These are phyloP conservation scores for Lithophane leautieri DNA, from an alignment of 2,888 invertebrate species.

Conservation along the genomic window DNA sequence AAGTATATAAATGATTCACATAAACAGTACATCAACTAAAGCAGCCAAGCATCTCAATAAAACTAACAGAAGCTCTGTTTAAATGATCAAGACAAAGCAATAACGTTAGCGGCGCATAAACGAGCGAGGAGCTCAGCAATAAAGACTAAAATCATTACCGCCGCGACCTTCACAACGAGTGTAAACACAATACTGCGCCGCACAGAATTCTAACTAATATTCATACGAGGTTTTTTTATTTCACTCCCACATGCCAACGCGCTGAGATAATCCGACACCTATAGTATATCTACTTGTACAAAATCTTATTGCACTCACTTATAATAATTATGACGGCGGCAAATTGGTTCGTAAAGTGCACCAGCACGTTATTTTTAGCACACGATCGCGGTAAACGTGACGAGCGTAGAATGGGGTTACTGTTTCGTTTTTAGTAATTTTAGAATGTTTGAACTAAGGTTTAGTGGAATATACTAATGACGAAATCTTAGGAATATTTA, in stretches of 20 bases:
- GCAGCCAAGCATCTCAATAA: slow-evolving; percentile 32
- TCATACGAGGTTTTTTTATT: slow-evolving; percentile 52
- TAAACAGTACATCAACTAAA: slow-evolving; percentile 23
- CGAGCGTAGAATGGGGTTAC: slow-evolving; percentile 45
- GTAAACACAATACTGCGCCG: slow-evolving; percentile 64
- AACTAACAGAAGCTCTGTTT: slow-evolving; percentile 46
- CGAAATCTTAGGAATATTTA: slow-evolving; percentile 13
- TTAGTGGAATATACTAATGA: slow-evolving; percentile 7
- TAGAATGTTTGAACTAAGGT: slow-evolving; percentile 35
- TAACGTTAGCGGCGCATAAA: slow-evolving; percentile 36
- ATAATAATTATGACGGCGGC: slow-evolving; percentile 41
- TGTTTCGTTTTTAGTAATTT: slow-evolving; percentile 48
- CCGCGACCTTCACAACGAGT: slow-evolving; percentile 59
- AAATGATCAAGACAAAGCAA: slow-evolving; percentile 49
- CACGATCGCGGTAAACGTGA: slow-evolving; percentile 49
- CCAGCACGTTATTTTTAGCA: slow-evolving; percentile 67
- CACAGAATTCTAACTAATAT: slow-evolving; percentile 62
- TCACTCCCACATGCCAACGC: slow-evolving; percentile 46
- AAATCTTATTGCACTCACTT: slow-evolving; percentile 37
- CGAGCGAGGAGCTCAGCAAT: slow-evolving; percentile 50
- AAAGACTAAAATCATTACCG: slow-evolving; percentile 64
- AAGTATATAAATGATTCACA: background rate
- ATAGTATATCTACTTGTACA: slow-evolving; percentile 43
- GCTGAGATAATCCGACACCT: slow-evolving; percentile 66
- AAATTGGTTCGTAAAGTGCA: slow-evolving; percentile 56